A percentile compares a stretch with the other conserved stretches of the same genome.
phyloP scores from a whole-genome alignment of 2,888 invertebrate genomes.

The Synanthedon andrenaeformis region DNA sequence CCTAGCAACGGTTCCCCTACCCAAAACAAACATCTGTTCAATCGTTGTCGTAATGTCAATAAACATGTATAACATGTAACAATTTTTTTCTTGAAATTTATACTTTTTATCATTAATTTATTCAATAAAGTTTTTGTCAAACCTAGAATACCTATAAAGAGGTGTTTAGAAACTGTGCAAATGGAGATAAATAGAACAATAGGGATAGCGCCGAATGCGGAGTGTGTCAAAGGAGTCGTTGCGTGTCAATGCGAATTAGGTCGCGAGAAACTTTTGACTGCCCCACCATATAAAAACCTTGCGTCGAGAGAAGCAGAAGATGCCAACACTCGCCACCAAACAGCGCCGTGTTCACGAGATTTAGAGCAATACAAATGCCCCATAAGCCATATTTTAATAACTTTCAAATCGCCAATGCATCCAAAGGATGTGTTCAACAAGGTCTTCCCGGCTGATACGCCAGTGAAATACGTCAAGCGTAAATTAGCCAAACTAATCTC shows the following conservation, averaged over 20 bases:
- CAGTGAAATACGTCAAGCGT: slow-evolving; percentile 50
- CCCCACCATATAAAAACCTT: slow-evolving; percentile 44
- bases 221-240: slow-evolving; percentile 29
- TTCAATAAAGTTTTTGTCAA: neutral
- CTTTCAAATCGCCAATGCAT: slow-evolving; percentile 49
- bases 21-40: slow-evolving; percentile 4
- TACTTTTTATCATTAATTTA: neutral
- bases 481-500: slow-evolving; percentile 54
- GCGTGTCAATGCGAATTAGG: slow-evolving; percentile 58
- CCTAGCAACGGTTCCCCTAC: slow-evolving; percentile 5
- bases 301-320: slow-evolving; percentile 26
- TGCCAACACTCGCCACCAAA: slow-evolving; percentile 31
- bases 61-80: neutral
- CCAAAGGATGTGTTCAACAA: slow-evolving; percentile 50
- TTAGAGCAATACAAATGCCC: slow-evolving; percentile 47
- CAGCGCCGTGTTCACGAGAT: slow-evolving; percentile 48
- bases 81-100: neutral
- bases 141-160: too few species aligned
- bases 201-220: slow-evolving; percentile 33
- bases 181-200: slow-evolving; percentile 7
- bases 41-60: neutral
- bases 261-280: slow-evolving; percentile 55
- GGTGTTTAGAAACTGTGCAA: neutral
- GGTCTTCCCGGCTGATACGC: slow-evolving; percentile 56
- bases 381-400: slow-evolving; percentile 48